Base-by-base conservation (phyloP, 1,140 invertebrate genomes). In the Zaprionus nigranus region DNA sequence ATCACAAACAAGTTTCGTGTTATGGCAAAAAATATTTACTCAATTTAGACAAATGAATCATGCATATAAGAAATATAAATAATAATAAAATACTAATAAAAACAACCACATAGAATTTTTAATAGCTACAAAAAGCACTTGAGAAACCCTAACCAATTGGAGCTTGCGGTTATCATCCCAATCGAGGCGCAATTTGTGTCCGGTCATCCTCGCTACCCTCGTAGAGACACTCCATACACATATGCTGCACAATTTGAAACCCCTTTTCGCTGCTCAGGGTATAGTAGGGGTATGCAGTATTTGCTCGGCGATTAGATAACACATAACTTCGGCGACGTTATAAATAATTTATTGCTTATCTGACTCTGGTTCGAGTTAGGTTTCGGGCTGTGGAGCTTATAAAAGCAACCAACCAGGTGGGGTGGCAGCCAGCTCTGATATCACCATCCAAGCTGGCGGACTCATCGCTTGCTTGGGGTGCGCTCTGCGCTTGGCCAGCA, bases 331-430 rank as follows among this genome's bases (percentile, higher is more conserved):
- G 64, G 74, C 69, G 57, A 71, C 30, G 56, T 59, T 79, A 85
- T 88, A 84, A 79, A 90, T 88, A 84, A 79, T 84, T 78, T 80
- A 78, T 71, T 81, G 81, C 84, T 88, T 88, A 88, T 88, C 84
- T 75, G 71, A 12, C 57, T 73, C 20, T 7, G 51, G 22, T 53
- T 56, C 26, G 13, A 56, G 22, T 54, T 30, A 6, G 17, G 61
- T 54, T 53, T 63, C 61, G 59, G 62, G 62, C 56, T 36, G 24
- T 53, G 57, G 34, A 63, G 79, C 43, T 80, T 82, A 87, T 88
- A 84, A 83, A 58, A 59, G 40, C 34, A 60, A 61, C 60, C 61
- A 56, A 56, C 61, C 74, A 65, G 68, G 68, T 76, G 74, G 69
- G 74, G 74, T 72, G 74, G 20, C 46, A 17, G 24, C 17, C 36